These are phyloP conservation scores for Crambe crambe DNA, from an alignment of 37 sponge, comb jelly and placozoan genomes.

Conservation along the genomic window DNA sequence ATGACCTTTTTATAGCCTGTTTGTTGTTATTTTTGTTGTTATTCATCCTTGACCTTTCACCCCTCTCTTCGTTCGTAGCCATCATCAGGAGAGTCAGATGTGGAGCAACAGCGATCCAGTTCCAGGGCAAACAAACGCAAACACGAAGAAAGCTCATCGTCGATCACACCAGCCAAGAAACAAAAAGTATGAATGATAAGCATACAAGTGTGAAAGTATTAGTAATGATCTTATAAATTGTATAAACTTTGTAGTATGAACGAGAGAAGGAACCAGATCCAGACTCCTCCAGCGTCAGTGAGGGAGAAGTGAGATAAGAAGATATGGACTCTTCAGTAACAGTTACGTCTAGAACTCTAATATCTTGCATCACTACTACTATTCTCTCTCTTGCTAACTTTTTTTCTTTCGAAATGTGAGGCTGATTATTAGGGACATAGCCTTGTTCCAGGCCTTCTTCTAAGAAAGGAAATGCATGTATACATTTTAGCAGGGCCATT, in stretches of 20 bases:
- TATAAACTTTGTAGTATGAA: not conserved
- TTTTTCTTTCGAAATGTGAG: too few species aligned
- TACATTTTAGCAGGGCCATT: too few species aligned
- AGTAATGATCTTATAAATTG: not conserved
- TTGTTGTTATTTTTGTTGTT: too few species aligned
- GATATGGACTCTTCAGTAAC: not conserved
- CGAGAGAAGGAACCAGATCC: conserved; percentile 4
- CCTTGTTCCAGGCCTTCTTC: too few species aligned
- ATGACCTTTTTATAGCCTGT: too few species aligned
- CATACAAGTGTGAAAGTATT: not conserved
- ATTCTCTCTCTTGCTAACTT: too few species aligned
- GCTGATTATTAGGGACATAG: too few species aligned
- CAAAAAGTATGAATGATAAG: conserved; percentile 28
- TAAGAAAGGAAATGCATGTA: too few species aligned
- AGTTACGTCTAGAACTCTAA: too few species aligned
- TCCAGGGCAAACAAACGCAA: not conserved
- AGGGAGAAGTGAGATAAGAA: conserved; percentile 47
- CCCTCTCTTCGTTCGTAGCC: not conserved
- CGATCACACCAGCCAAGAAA: conserved; percentile 32
- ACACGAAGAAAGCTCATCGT: conserved; percentile 1
- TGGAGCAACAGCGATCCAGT: conserved; percentile 9
- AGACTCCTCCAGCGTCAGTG: conserved; percentile 55
- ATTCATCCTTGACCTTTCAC: too few species aligned
- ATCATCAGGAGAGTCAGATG: conserved; percentile 52
- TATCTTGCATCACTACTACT: too few species aligned